These are phyloP conservation scores for Odontothrips loti DNA, from an alignment of 2,888 invertebrate genomes.

Conservation along the genomic window DNA sequence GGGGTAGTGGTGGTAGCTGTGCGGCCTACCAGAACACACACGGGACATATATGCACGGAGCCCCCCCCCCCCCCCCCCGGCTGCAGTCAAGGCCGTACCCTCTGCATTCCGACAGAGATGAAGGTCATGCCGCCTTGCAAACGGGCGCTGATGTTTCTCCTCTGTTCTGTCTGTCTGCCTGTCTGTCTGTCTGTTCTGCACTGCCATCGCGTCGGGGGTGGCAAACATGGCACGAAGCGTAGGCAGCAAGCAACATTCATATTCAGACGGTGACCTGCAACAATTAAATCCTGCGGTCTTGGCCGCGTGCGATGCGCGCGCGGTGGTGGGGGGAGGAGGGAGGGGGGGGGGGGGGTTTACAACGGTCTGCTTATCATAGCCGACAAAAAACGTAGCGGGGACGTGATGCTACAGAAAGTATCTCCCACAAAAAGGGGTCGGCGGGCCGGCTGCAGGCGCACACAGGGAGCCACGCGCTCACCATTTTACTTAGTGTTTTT, in stretches of 20 bases:
- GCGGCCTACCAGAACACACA: background rate
- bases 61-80: too few species aligned
- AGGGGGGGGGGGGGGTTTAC: background rate
- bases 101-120: too few species aligned
- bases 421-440: too few species aligned
- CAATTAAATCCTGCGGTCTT: constrained; percentile 14
- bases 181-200: background rate
- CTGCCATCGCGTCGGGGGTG: too few species aligned
- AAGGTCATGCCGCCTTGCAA: too few species aligned
- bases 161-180: background rate
- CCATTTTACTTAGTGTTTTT: too few species aligned
- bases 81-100: too few species aligned
- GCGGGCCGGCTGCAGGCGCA: too few species aligned
- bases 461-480: too few species aligned
- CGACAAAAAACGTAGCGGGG: background rate
- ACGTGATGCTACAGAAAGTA: background rate
- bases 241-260: background rate
- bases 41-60: too few species aligned
- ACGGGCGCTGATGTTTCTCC: too few species aligned
- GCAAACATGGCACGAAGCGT: background rate
- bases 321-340: background rate
- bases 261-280: constrained; percentile 22
- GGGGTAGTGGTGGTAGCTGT: background rate
- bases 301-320: background rate
- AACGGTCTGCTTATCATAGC: constrained; percentile 13